Evolutionary conservation across 2,113 vertebrate genomes (phyloP), one percentile per base, ranked within the genome.

Genomic region (Nycticorax nycticorax): DNA sequence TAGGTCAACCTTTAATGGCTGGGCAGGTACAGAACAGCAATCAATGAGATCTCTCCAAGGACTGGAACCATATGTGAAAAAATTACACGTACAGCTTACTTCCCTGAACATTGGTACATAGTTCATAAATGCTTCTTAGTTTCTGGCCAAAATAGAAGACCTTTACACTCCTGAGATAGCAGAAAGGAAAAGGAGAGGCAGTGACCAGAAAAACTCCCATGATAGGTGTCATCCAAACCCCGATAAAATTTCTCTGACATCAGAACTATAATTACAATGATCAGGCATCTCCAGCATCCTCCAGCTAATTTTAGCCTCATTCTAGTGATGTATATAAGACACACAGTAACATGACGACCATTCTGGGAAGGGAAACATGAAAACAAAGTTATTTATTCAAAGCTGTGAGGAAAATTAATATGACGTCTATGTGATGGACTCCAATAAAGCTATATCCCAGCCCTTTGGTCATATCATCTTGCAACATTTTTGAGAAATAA

Each of bases 111-210:
- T 6, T 5, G 1, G 10, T 48, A 15, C 1, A 0, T 30, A 39
- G 48, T 1, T 84, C 56, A 47, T 11, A n/a, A 43, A 68, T 3
- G 39, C 4, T 41, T 26, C 48, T 60, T 57, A 60, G 9, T 72
- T 92, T 88, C 43, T 82, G 73, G 76, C 76, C 76, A 93, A 77
- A 94, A 81, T 27, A 95, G 59, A 80, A 73, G 92, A 74, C 43
- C 52, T 96, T 83, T 92, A 74, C 30, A 41, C 8, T 72, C 21
- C 66, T 69, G 73, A 92, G 88, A 96, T 78, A 95, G 73, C 24
- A 92, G 60, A 93, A 75, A 93, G 96, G 97, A 94, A 97, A 92
- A 97, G 89, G 91, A 94, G 92, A 93, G 85, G 88, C 76, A 76
- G 71, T 21, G 72, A 79, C 45, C 28, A 93, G 76, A 93, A 84